Evolutionary conservation across 2,113 vertebrate species (phyloP), one percentile per base, ranked within the genome.

Genomic region (Stictonetta naevosa): DNA sequence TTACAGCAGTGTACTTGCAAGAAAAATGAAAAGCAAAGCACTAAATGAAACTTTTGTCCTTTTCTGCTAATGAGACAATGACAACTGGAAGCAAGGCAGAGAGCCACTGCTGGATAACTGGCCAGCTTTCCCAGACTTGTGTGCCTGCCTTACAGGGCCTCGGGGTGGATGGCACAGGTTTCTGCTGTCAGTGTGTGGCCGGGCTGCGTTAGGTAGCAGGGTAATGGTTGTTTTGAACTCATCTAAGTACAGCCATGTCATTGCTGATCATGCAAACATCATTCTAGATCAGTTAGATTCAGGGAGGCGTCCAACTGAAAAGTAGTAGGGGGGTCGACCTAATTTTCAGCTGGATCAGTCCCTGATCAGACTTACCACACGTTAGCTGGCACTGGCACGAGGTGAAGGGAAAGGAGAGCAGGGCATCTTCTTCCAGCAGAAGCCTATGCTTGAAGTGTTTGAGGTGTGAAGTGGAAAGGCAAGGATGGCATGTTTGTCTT

Each of bases 191-290:
- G 28, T 7, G 20, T 29, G 21, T 67, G 72, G 31, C 63, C 83
- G 48, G 10, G 19, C 18, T 69, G 26, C 64, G 3, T 4, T 60
- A 40, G 9, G 8, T 26, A 52, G 23, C 48, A 68, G 34, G 31
- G 36, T n/a, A 31, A 6, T 33, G 16, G 23, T 8, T 82, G 18
- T n/a, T 63, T 62, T 69, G 42, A 44, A 52, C 18, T 64, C 38
- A 18, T 7, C 21, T 18, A 20, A 66, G 46, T 82, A 28, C 22
- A 69, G 68, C 8, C 28, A 50, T 40, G 20, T 4, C 21, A 9
- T 14, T 59, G 31, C 23, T 82, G n/a, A 17, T 84, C 28, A 11
- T 4, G 4, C 53, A 59, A 0, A 14, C 1, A 0, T 7, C 22
- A 11, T 48, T 48, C 46, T 48, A 21, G 29, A 11, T 64, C 55